Conservation (phyloP, 2,113 vertebrate species). For the Ceyx melanurus region DNA sequence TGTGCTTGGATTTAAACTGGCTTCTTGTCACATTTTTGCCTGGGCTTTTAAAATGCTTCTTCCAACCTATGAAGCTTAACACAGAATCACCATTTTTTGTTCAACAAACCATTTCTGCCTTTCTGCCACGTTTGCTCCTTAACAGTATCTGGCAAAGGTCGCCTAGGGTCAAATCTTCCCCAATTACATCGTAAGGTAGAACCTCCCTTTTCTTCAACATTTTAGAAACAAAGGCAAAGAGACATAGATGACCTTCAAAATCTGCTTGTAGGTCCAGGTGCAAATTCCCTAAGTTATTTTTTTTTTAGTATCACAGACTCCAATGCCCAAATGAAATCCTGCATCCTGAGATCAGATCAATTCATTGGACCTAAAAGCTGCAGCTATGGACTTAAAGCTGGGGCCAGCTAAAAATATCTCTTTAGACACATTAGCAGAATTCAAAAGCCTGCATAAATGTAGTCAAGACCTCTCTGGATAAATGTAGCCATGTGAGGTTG, state of each 20-base stretch:
- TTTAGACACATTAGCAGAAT: neutral
- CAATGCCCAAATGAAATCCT: neutral
- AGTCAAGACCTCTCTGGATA: neutral
- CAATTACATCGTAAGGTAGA: neutral
- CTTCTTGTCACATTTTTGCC: slow-evolving; percentile 68
- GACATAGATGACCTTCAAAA: neutral
- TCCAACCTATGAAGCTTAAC: slow-evolving; percentile 31
- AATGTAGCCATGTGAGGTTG: neutral
- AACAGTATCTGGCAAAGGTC: neutral
- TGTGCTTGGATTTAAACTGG: slow-evolving; percentile 55
- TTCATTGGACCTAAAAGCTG: neutral
- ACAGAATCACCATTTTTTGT: slow-evolving; percentile 40
- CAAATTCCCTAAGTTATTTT: neutral
- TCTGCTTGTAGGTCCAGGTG: neutral
- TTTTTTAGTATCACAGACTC: neutral
- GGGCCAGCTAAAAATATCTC: neutral
- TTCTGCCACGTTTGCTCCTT: slow-evolving; percentile 2
- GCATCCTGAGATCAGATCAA: neutral
- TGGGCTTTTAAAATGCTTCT: slow-evolving; percentile 34
- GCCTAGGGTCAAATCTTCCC: neutral
- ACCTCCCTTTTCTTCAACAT: neutral
- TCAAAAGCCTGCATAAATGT: neutral
- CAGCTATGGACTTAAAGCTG: neutral
- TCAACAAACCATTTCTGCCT: slow-evolving; percentile 26
- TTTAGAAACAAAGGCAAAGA: neutral